A percentile compares a stretch with the other conserved stretches of the same genome.
Evolutionary conservation across 2,797 vertebrate genomes (phyloP).

Genomic region (Rousettus madagascariensis): DNA sequence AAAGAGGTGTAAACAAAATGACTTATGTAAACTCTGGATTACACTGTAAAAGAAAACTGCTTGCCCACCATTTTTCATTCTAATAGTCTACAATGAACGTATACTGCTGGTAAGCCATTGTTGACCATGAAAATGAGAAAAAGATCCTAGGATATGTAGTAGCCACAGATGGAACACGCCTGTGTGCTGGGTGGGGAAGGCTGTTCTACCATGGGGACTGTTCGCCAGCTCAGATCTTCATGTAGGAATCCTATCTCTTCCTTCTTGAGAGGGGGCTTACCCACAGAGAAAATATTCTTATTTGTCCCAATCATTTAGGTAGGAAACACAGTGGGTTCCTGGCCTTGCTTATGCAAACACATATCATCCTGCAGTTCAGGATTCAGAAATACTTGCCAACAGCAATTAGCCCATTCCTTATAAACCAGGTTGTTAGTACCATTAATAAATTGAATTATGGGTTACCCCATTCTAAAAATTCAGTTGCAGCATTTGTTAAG

Average conservation of each 20-base stretch:
- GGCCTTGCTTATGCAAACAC: neutral
- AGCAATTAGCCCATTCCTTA: neutral
- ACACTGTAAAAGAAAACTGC: neutral
- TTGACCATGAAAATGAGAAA: neutral
- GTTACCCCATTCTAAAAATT: neutral
- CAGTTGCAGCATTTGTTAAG: neutral
- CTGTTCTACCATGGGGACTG: neutral
- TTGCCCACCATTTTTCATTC: neutral
- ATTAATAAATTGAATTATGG: neutral
- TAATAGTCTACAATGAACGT: neutral
- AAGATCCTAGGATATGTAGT: neutral
- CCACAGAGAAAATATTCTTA: neutral
- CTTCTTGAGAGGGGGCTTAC: neutral
- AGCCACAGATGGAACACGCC: neutral
- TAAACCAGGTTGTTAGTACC: neutral
- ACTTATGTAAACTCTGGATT: neutral
- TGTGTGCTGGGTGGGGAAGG: neutral
- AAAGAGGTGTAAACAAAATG: neutral
- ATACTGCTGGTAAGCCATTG: neutral
- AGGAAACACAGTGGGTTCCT: neutral
- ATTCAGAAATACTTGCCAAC: neutral
- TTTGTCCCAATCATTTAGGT: neutral
- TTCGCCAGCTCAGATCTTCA: neutral
- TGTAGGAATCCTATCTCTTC: neutral
- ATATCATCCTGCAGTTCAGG: neutral